Base-by-base conservation (phyloP, 2,888 invertebrate species). In the Mythimna ferrago region DNA sequence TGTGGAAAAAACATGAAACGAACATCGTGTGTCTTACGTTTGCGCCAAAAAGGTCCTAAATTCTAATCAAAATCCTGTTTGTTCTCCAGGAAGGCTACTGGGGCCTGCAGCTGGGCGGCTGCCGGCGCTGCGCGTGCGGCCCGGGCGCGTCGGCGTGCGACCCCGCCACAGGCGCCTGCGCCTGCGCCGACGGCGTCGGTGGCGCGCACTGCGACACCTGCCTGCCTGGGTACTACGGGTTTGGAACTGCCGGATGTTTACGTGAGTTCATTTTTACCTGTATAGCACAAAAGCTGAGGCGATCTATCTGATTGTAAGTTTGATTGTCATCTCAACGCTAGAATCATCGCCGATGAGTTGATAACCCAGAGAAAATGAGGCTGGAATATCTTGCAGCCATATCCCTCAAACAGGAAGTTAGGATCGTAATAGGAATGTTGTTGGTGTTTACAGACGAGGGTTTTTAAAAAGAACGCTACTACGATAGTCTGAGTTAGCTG, bases 71-170 rank as follows among this genome's bases (percentile, higher is more conserved):
- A 6, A 2, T 6, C 26, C 26, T 19, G 16, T 68, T 19, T 38
- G 0, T 48, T 53, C 51, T 35, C 41, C 90, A 98, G 97, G 96
- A 97, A 83, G 98, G 98, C 11, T 98, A 97, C 93, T 98, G 98
- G 98, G 98, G 98, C 80, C 93, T 98, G 57, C 96, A 97, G 66
- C 97, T 97, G 21, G 95, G 97, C 19, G 99, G 98, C 57, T 99
- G 99, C 91, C 95, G 97, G 61, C 96, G 97, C n/a, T 99, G 99
- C 92, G 97, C 97, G 72, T 99, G 99, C 94, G 96, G 97, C 26
- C 96, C 95, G 48, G 97, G 99, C 87, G 97, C 97, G 32, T 97
- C 98, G 68, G 94, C 95, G 11, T 99, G 99, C 94, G 97, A 99
- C 90, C 97, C 97, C 9, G 95, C 95, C 81, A 97, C 97, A 2